These are phyloP conservation scores for Calliopum simillimum DNA, from an alignment of 2,888 invertebrate species.

Conservation along the genomic window DNA sequence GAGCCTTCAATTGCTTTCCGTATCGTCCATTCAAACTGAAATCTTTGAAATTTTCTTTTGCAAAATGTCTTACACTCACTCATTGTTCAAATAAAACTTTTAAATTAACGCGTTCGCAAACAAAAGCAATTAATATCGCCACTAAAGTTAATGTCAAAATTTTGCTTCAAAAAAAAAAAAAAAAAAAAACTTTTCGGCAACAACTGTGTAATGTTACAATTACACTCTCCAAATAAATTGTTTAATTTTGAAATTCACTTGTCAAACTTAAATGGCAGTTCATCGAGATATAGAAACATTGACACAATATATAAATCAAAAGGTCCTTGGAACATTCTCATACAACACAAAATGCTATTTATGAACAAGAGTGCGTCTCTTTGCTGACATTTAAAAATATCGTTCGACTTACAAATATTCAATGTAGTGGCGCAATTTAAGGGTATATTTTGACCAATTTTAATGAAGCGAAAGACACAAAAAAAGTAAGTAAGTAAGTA, in stretches of 20 bases:
- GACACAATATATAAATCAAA: background rate
- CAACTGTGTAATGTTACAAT: background rate
- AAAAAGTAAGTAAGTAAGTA: background rate
- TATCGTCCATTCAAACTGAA: too few species aligned
- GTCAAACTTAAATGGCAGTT: conserved; percentile 31
- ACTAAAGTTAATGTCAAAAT: conserved; percentile 2
- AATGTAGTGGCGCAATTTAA: too few species aligned
- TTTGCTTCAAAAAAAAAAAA: background rate
- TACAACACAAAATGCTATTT: conserved; percentile 7
- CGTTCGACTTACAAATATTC: background rate
- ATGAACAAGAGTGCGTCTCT: background rate
- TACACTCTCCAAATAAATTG: conserved; percentile 25
- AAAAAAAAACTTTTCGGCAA: background rate
- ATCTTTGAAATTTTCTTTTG: too few species aligned
- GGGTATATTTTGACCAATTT: conserved; percentile 3
- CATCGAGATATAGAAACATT: conserved; percentile 19
- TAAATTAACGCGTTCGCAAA: background rate
- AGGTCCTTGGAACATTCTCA: conserved; percentile 3
- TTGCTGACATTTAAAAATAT: conserved; percentile 25
- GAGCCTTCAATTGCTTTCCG: too few species aligned
- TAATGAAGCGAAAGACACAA: background rate
- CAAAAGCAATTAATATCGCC: conserved; percentile 1
- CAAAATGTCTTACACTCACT: too few species aligned
- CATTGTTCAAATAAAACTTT: too few species aligned
- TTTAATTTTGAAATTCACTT: conserved; percentile 30